Evolutionary conservation across 1,140 invertebrate species (phyloP).

Genomic region (Geopemphigus sp.): DNA sequence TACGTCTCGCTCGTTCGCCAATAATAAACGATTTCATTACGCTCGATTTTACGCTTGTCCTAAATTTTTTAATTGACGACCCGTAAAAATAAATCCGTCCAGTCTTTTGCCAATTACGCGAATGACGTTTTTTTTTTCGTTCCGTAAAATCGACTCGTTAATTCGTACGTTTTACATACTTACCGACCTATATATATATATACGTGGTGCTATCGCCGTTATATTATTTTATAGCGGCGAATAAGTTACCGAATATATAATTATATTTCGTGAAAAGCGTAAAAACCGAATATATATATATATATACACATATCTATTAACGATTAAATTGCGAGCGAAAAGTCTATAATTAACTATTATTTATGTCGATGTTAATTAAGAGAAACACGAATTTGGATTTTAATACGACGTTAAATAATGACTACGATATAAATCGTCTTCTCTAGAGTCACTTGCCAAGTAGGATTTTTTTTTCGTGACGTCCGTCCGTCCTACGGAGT

Average conservation of each 20-base stretch:
- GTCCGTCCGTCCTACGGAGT: neutral
- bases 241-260: no score
- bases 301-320: no score
- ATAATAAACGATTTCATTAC: neutral
- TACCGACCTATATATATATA: no score
- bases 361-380: conserved; percentile 7
- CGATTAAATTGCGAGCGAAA: neutral
- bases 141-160: no score
- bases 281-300: no score
- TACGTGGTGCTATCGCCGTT: no score
- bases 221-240: no score
- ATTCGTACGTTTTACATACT: no score
- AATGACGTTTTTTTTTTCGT: neutral
- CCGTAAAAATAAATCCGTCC: neutral
- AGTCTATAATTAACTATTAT: neutral
- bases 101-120: neutral
- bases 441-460: neutral
- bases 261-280: no score
- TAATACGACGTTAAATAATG: conserved; percentile 34
- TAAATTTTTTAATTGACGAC: conserved; percentile 18
- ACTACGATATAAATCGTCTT: conserved; percentile 10
- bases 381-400: neutral
- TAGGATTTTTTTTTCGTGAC: conserved; percentile 2
- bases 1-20: neutral
- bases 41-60: conserved; percentile 5